Percentiles rank a stretch among this genome's conserved stretches.
Evolutionary conservation across 2,113 vertebrate species (phyloP).

Genomic region (Apistogramma diplotaenia): DNA sequence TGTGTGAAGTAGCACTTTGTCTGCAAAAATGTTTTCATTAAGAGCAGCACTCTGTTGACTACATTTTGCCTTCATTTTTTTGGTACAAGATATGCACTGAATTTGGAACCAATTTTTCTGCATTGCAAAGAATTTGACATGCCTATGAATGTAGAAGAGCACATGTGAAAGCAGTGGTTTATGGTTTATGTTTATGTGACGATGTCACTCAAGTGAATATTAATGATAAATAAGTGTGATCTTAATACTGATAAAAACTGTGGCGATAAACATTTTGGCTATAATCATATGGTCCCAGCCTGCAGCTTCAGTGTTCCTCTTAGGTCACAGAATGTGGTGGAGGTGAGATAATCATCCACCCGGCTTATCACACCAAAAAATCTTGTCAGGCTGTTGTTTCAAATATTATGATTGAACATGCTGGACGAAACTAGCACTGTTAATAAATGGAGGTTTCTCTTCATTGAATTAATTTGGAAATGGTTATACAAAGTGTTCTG

Average conservation of each 20-base stretch:
- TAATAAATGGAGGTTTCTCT: background rate
- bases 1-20: too few species aligned
- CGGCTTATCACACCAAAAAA: background rate
- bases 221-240: background rate
- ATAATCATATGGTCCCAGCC: too few species aligned
- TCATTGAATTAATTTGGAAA: background rate
- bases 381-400: background rate
- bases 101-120: too few species aligned
- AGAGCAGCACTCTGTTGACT: too few species aligned
- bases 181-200: background rate
- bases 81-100: too few species aligned
- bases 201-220: background rate
- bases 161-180: too few species aligned
- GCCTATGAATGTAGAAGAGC: background rate
- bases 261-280: background rate
- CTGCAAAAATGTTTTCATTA: too few species aligned
- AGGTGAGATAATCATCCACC: background rate
- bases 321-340: background rate
- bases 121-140: background rate
- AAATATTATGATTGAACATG: background rate
- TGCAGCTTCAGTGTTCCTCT: background rate
- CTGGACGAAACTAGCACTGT: background rate
- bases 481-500: background rate
- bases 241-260: background rate
- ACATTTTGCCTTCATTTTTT: too few species aligned